These are phyloP conservation scores for Astropecten irregularis DNA, from an alignment of 53 echinoderm and acorn worm species.

Conservation along the genomic window DNA sequence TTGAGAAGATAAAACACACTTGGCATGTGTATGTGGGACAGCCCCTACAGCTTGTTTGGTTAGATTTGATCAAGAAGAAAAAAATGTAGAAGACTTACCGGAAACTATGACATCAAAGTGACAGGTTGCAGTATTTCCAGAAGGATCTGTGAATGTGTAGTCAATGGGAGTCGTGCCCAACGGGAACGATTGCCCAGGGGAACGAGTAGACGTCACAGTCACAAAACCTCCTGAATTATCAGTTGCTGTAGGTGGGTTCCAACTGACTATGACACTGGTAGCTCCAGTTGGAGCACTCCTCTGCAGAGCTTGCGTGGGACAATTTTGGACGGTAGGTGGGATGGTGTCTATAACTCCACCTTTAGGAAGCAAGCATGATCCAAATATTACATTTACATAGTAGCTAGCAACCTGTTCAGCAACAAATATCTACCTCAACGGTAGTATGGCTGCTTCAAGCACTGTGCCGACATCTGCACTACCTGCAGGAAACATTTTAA, in stretches of 20 bases:
- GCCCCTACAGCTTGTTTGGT: no score
- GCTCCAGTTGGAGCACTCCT: conserved; percentile 29
- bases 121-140: conserved; percentile 47
- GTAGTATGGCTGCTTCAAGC: no score
- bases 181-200: conserved; percentile 27
- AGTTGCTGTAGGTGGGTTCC: conserved; percentile 50
- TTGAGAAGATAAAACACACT: no score
- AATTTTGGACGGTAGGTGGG: conserved; percentile 53
- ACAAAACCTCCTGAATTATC: conserved; percentile 54
- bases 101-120: conserved; percentile 46
- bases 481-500: no score
- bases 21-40: no score
- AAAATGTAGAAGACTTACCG: not conserved
- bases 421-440: no score
- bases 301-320: conserved; percentile 16
- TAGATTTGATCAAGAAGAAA: no score
- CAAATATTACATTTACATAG: no score
- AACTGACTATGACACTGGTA: conserved; percentile 43
- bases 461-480: no score
- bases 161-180: conserved; percentile 10
- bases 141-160: conserved; percentile 54
- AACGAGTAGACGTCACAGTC: not conserved
- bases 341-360: conserved; percentile 42
- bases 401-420: no score
- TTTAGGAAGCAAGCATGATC: not conserved